Evolutionary conservation across 2,113 vertebrate species (phyloP).

Genomic region (Rutilus rutilus): DNA sequence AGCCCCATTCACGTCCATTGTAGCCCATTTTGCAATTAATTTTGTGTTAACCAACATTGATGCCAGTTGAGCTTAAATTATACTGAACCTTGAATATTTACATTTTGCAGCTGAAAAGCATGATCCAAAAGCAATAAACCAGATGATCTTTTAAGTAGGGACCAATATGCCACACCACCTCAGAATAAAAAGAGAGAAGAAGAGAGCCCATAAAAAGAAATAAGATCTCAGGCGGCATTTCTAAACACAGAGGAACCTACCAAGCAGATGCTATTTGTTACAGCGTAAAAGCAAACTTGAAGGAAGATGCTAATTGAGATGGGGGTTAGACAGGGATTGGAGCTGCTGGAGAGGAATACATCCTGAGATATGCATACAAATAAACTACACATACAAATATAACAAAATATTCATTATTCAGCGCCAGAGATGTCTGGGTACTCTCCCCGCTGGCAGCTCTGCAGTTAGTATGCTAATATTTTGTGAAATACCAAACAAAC

Average conservation of each 20-base stretch:
- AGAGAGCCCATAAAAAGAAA: not conserved
- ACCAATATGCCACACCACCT: conserved; percentile 24
- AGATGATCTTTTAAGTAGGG: not conserved
- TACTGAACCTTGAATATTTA: too few relatives aligned
- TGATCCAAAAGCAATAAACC: not conserved
- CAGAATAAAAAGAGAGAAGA: not conserved
- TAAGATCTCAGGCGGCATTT: not conserved
- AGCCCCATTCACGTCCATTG: too few relatives aligned
- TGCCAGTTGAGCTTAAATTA: too few relatives aligned
- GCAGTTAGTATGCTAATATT: conserved; percentile 1
- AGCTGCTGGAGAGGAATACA: conserved; percentile 64
- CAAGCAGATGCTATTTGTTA: conserved; percentile 3
- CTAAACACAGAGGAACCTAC: not conserved
- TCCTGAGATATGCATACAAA: conserved; percentile 67
- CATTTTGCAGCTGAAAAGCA: not conserved
- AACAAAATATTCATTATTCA: conserved; percentile 40
- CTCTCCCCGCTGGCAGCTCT: not conserved
- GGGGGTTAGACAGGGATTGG: conserved; percentile 66
- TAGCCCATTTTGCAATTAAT: too few relatives aligned
- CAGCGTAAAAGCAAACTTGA: conserved; percentile 53
- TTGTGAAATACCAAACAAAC: conserved; percentile 32
- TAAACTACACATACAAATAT: conserved; percentile 54
- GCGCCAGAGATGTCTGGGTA: conserved; percentile 10
- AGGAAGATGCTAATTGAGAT: conserved; percentile 66
- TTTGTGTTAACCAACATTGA: too few relatives aligned